Base-by-base conservation (phyloP, 2,888 invertebrate genomes). In the Eutolmus rufibarbis region DNA sequence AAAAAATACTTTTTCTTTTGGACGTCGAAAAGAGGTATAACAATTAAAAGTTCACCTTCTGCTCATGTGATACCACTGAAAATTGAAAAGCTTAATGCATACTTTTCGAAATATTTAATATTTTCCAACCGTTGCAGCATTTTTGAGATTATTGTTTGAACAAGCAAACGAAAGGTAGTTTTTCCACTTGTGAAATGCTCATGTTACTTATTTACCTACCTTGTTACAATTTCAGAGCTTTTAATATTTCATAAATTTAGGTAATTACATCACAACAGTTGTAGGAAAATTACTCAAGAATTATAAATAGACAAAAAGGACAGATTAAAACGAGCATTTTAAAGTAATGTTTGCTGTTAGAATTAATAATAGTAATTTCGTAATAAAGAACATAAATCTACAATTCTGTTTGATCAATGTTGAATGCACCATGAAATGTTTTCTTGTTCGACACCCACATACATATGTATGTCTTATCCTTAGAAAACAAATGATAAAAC, bases 1-100 rank as follows among this genome's bases (percentile, higher is more conserved):
- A 40, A 9, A 16, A 14, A 28, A 28, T 28, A 66, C 9, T 23
- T 77, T 77, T 78, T 23, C 78, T 37, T 23, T 78, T 43, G 16
- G 77, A 77, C 77, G 77, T 34, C 19, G 19, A 40, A 77, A 76
- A 77, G n/a, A 40, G 77, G 19, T 57, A 77, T 43, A 37, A 78
- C 78, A 78, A 78, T 78, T 78, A 78, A 78, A 78, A 78, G 78
- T 78, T 78, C 43, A 78, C 43, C 78, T 37, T 78, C 78, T 78
- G 66, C 23, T 66, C 66, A 12, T 66, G 66, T 66, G 66, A 66
- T 19, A 19, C 12, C 8, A 19, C 23, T 23, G 66, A 66, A 57
- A 66, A 28, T 66, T 66, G 66, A 66, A 66, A 66, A 12, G 66
- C 28, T 66, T 66, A 66, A 66, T 23, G 57, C 57, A 57, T 12